These are phyloP conservation scores for Proisotoma minuta DNA, from an alignment of 2,888 invertebrate species.

Conservation along the genomic window DNA sequence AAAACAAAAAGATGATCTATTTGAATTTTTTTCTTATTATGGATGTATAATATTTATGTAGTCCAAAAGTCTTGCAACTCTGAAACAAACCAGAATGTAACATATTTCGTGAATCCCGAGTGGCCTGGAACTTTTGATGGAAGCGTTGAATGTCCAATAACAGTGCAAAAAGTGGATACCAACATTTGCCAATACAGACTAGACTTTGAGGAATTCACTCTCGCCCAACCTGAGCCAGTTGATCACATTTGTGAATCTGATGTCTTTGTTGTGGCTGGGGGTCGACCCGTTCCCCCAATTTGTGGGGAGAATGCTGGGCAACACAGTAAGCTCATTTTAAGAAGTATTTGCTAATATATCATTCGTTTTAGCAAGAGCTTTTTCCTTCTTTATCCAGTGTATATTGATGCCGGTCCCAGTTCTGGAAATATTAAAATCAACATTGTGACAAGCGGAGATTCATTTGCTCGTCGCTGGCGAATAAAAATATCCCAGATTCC, in stretches of 20 bases:
- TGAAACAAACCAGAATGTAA: slow-evolving; percentile 47
- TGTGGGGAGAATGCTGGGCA: slow-evolving; percentile 48
- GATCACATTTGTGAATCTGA: slow-evolving; percentile 48
- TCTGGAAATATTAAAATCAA: slow-evolving; percentile 76
- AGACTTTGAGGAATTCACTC: slow-evolving; percentile 48
- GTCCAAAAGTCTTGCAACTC: slow-evolving; percentile 46
- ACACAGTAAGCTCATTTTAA: slow-evolving; percentile 44
- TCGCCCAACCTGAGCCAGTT: slow-evolving; percentile 47
- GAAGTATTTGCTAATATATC: neutral
- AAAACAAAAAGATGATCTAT: neutral
- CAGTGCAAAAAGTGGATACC: slow-evolving; percentile 46
- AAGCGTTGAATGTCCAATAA: slow-evolving; percentile 47
- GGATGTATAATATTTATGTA: slow-evolving; percentile 11
- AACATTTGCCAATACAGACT: slow-evolving; percentile 48
- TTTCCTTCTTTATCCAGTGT: slow-evolving; percentile 60
- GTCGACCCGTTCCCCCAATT: slow-evolving; percentile 47
- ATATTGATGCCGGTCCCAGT: slow-evolving; percentile 72
- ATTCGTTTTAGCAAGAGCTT: neutral
- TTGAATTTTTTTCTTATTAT: neutral
- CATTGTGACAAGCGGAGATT: slow-evolving; percentile 70
- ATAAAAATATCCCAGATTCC: slow-evolving; percentile 72
- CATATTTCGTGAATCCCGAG: slow-evolving; percentile 46
- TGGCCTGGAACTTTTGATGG: slow-evolving; percentile 47
- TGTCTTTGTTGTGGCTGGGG: slow-evolving; percentile 48
- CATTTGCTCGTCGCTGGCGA: slow-evolving; percentile 72